A percentile compares a stretch with the other conserved stretches of the same genome.
Conservation (phyloP, 2,888 invertebrate genomes). For the Lamellibrachia satsuma region DNA sequence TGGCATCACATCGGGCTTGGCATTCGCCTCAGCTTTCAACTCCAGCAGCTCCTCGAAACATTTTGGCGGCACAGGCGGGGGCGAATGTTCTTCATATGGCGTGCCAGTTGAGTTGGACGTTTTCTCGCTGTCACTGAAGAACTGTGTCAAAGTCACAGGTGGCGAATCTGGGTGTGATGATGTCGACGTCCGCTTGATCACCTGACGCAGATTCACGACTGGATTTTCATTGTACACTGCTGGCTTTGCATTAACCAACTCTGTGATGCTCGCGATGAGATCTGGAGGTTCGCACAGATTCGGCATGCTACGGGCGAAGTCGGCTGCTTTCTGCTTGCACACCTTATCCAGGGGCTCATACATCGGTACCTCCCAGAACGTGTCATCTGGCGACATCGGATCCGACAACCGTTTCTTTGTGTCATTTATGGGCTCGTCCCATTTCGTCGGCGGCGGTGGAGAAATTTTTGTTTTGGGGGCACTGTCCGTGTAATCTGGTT, state of each 20-base stretch:
- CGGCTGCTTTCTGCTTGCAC: slow-evolving; percentile 28
- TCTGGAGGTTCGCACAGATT: neutral
- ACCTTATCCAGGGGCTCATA: slow-evolving; percentile 40
- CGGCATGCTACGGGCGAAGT: slow-evolving; percentile 8
- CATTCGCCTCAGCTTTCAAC: neutral
- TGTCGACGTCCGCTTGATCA: slow-evolving; percentile 2
- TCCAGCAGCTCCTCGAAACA: neutral
- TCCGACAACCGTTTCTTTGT: neutral
- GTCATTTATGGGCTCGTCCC: slow-evolving; percentile 59
- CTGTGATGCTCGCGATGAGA: neutral
- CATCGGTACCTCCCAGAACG: neutral
- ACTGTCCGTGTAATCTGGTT: slow-evolving; percentile 5
- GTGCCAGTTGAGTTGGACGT: neutral
- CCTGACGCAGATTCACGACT: slow-evolving; percentile 27
- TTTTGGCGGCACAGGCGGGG: neutral
- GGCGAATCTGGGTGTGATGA: neutral
- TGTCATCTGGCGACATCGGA: neutral
- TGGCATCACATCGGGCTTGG: neutral
- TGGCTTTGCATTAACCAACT: neutral
- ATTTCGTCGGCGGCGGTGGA: slow-evolving; percentile 41
- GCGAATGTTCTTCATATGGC: neutral
- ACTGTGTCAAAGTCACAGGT: slow-evolving; percentile 19
- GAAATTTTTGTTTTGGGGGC: slow-evolving; percentile 25
- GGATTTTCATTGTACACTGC: slow-evolving; percentile 8
- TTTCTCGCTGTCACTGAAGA: slow-evolving; percentile 21